Evolutionary conservation across 2,888 invertebrate species (phyloP), one percentile per base, ranked within the genome.

Genomic region (Agrilus cyanescens): DNA sequence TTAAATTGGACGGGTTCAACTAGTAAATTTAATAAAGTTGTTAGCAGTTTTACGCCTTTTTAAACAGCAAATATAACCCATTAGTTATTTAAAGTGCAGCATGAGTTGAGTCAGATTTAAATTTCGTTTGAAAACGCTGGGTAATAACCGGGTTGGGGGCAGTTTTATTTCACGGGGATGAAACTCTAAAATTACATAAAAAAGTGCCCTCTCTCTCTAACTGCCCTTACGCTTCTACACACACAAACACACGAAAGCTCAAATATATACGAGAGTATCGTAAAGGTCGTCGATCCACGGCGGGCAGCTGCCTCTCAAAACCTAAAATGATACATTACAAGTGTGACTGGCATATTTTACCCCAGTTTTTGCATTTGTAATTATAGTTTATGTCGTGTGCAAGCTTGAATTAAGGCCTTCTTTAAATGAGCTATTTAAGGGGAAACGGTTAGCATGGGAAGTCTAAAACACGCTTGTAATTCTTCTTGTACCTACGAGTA

Each of bases 271-370:
- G 34, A 34, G 35, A 18, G 38, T 32, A 38, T 40, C 42, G 49
- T 58, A 58, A 53, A 55, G 59, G 46, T 50, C 51, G 53, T 57
- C 48, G 55, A 49, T 45, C 45, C 46, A 43, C 41, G 47, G 39
- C 41, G 52, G 53, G 54, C 61, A 62, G 60, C 62, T 61, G 62
- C 58, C 55, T 53, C 53, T 53, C 46, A 46, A 59, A 56, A 60
- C 57, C 57, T 57, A 58, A 62, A 62, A 62, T 61, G 60, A 61
- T 60, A 62, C 62, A 64, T 64, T 62, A 62, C 56, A 54, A 53
- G 53, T 62, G 59, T 64, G 63, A 64, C 63, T 64, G 59, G 62
- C 60, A 57, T 50, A 57, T 62, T 61, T 57, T 56, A 60, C 60
- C 60, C 62, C 52, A 53, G 52, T 58, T 60, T 58, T 58, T 60